Percentiles rank a stretch among this genome's conserved stretches.
These are phyloP conservation scores for Drosophila niveifrons DNA, from an alignment of 2,888 invertebrate genomes.

Conservation along the genomic window DNA sequence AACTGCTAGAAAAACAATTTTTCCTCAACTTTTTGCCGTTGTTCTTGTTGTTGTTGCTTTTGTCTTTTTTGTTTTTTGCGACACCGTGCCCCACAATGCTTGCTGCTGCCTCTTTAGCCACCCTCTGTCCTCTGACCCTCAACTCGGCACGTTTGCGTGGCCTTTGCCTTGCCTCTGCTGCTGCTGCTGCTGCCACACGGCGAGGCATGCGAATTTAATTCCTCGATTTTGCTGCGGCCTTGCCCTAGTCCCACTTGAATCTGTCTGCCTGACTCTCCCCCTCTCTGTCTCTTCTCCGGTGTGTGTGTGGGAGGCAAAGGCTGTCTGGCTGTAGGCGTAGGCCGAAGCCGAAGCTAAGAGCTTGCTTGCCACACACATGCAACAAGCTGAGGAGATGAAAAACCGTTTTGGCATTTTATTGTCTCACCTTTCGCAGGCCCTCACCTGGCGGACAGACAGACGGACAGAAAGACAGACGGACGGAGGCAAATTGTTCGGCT, in stretches of 20 bases:
- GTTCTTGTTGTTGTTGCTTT: constrained; percentile 20
- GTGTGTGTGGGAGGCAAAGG: constrained; percentile 7
- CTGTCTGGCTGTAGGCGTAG: constrained; percentile 44
- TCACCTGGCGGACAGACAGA: constrained; percentile 36
- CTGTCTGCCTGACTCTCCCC: constrained; percentile 18
- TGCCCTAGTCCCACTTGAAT: constrained; percentile 81
- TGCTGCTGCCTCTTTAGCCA: neutral
- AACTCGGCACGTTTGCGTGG: constrained; percentile 58
- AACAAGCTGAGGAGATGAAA: constrained; percentile 37
- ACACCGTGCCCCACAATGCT: neutral
- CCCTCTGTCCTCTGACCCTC: constrained; percentile 22
- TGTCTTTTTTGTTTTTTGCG: constrained; percentile 52
- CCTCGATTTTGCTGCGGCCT: constrained; percentile 77
- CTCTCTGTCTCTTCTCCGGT: constrained; percentile 1
- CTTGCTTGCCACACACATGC: constrained; percentile 25
- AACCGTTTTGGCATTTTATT: constrained; percentile 59
- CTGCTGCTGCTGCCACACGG: constrained; percentile 52
- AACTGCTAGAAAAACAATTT: constrained; percentile 75
- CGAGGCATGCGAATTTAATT: constrained; percentile 73
- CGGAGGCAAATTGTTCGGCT: constrained; percentile 69
- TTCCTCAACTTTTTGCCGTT: constrained; percentile 65
- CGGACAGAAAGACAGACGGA: constrained; percentile 15
- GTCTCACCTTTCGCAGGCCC: constrained; percentile 64
- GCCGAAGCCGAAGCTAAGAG: constrained; percentile 40
- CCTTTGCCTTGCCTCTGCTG: constrained; percentile 63